Base-by-base conservation (phyloP, 2,888 invertebrate genomes). In the Fissipunctia ypsillon region DNA sequence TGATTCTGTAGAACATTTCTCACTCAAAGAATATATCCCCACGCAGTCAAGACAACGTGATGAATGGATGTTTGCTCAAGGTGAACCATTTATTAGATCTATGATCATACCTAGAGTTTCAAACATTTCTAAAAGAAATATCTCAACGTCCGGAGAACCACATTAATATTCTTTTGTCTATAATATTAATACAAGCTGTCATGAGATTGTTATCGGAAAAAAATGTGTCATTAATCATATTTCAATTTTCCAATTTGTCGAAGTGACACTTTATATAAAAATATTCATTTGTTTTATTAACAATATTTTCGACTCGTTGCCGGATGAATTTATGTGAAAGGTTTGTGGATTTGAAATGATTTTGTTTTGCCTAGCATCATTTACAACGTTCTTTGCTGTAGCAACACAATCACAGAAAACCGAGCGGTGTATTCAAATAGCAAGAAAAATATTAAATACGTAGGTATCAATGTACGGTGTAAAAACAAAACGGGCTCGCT, bases 21-120 rank as follows among this genome's bases (percentile, higher is more conserved):
- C 90, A 88, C 73, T 85, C 82, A 72, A 83, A 86, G 82, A 89
- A 91, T 91, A 89, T 90, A 91, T 78, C 88, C 85, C 73, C 60
- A 80, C 85, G 86, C 86, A 74, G 75, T 79, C 73, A 78, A 86
- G 90, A 91, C 91, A 90, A 85, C 75, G 75, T 89, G 90, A 94
- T 89, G 85, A 91, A 94, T 94, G 85, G 89, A 80, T 91, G 86
- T 91, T 92, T 92, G 86, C 87, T 88, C 78, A 89, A 92, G 90
- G 90, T 90, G 88, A 90, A 88, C 86, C 83, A 89, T 91, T 89
- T 91, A 92, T 91, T 90, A 89, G 79, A 85, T 79, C 84, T 86
- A 85, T 88, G 84, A 87, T 90, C 83, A 57, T 71, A 61, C 73
- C 76, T 74, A 56, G 57, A 76, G 63, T 73, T 73, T 41, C 70